Conservation (phyloP, 2,113 vertebrate genomes). For the Alces alces region DNA sequence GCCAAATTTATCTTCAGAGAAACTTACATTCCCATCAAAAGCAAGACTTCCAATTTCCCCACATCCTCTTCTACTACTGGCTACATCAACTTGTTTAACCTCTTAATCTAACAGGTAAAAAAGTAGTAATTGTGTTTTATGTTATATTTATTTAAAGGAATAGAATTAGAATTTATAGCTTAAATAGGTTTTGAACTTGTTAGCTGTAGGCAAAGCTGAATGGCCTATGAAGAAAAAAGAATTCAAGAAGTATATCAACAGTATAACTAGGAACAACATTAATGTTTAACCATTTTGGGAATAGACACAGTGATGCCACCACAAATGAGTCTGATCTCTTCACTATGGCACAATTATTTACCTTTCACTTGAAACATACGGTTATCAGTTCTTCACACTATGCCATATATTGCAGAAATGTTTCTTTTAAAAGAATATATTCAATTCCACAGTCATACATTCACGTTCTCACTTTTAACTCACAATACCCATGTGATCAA, state of each 20-base stretch:
- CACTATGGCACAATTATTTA: neutral
- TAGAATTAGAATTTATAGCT: neutral
- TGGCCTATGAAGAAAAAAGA: neutral
- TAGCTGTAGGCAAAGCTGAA: slow-evolving; percentile 31
- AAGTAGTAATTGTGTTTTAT: neutral
- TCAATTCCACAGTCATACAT: neutral
- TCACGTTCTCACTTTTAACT: neutral
- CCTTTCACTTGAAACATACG: neutral
- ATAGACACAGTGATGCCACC: neutral
- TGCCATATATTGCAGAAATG: neutral
- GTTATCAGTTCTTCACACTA: neutral
- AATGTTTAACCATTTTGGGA: neutral
- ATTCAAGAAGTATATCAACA: neutral
- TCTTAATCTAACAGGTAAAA: neutral
- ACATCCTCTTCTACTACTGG: neutral
- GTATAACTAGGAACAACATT: neutral
- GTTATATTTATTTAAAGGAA: slow-evolving; percentile 31
- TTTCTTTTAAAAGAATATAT: neutral
- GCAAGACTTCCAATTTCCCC: neutral
- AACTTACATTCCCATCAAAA: neutral
- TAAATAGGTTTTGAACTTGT: slow-evolving; percentile 1
- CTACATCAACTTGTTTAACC: neutral
- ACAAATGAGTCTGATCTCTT: neutral
- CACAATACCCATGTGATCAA: neutral
- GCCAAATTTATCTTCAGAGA: slow-evolving; percentile 1